Evolutionary conservation across 1,140 invertebrate genomes (phyloP), one percentile per base, ranked within the genome.

Genomic region (Aphidius ervi): DNA sequence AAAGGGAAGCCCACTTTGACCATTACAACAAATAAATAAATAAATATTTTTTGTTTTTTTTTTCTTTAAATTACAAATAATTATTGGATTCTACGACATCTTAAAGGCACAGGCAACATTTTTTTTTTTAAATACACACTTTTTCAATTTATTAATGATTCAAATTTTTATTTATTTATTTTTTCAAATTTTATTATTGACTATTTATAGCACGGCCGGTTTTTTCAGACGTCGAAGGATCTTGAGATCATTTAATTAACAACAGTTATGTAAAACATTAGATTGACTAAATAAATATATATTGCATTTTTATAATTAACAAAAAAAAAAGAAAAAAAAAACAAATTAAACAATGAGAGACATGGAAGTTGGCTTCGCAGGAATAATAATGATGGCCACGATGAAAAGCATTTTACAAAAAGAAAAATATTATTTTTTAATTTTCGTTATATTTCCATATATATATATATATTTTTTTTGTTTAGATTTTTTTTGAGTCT

Each of bases 101-200:
- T 76, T 65, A 73, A 77, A 76, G 77, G 72, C 76, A 78, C 71
- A 67, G 73, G 72, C 75, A 78, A 77, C 70, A 56, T 69, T 69
- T 73, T 66, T 23, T 31, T 31, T 31, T 31, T 68, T 65, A 69
- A 69, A 66, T 68, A 66, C 63, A 64, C 61, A 65, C 23, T 31
- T 31, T 31, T 31, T 31, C 4, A 1, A 31, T 31, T 31, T 31
- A 31, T 31, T 31, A 31, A 31, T 31, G 23, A 31, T 31, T 31
- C 16, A 16, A 16, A 56, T 69, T 70, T 73, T 66, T 23, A 3
- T 31, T 31, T 31, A 1, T 31, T 65, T 70, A 68, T 68, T 57
- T 63, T 68, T 65, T 68, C 68, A 65, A 68, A 66, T 59, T 62
- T 58, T 62, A 59, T 62, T 65, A 65, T 63, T 63, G 61, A 65